Percentiles rank a stretch among this genome's conserved stretches.
phyloP scores from a whole-genome alignment of 2,888 invertebrate species.

The Hoplodrina blanda region DNA sequence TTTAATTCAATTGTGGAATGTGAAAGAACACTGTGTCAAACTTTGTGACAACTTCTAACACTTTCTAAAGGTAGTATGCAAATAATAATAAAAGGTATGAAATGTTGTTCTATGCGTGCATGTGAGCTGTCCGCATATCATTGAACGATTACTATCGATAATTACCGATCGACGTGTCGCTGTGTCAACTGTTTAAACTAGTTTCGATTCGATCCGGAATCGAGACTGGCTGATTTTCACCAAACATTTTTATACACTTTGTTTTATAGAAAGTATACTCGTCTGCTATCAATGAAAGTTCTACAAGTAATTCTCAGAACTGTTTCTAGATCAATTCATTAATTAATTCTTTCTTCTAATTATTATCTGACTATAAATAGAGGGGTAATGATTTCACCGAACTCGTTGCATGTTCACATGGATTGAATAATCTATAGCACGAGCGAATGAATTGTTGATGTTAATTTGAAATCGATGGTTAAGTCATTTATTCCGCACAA shows the following conservation, averaged over 20 bases:
- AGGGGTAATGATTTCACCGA: slow-evolving; percentile 38
- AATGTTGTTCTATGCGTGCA: slow-evolving; percentile 24
- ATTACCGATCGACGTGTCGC: slow-evolving; percentile 50
- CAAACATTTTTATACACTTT: slow-evolving; percentile 69
- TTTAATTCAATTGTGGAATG: slow-evolving; percentile 30
- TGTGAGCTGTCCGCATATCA: slow-evolving; percentile 33
- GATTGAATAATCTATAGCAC: slow-evolving; percentile 44
- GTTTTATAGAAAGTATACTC: slow-evolving; percentile 78
- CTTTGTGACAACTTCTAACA: slow-evolving; percentile 10
- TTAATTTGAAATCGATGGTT: slow-evolving; percentile 45
- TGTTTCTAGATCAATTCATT: slow-evolving; percentile 41
- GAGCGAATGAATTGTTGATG: slow-evolving; percentile 24
- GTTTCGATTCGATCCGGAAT: slow-evolving; percentile 69
- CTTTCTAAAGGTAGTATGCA: slow-evolving; percentile 41
- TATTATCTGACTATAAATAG: slow-evolving; percentile 16
- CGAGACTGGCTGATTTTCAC: slow-evolving; percentile 70
- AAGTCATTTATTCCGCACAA: slow-evolving; percentile 15
- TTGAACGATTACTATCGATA: slow-evolving; percentile 47
- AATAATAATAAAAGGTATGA: slow-evolving; percentile 28
- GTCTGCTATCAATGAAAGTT: slow-evolving; percentile 75
- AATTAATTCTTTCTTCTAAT: slow-evolving; percentile 39
- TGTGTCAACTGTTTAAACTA: slow-evolving; percentile 70
- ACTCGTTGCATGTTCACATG: slow-evolving; percentile 33
- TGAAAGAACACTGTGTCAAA: slow-evolving; percentile 4
- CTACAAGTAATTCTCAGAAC: slow-evolving; percentile 59